Conservation (phyloP, 1,140 invertebrate species). For the Ceratosolen fusciceps region DNA sequence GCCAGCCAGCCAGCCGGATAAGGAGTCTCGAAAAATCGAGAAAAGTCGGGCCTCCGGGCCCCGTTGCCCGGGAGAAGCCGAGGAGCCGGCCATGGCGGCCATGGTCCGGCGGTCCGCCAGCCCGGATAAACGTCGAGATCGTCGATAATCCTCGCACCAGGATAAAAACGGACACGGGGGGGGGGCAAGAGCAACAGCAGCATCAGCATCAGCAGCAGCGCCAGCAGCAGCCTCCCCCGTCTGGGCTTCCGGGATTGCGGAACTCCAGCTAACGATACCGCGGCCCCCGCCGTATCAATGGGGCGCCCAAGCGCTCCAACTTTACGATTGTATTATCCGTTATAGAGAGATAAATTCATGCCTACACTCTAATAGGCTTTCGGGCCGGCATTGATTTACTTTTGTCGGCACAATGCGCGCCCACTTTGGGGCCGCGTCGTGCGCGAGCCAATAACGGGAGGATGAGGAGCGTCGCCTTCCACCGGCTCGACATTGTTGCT, state of each 20-base stretch:
- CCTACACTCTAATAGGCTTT: slow-evolving; percentile 63
- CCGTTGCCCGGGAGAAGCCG: too few relatives aligned
- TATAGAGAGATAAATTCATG: slow-evolving; percentile 65
- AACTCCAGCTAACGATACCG: slow-evolving; percentile 57
- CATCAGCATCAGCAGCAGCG: too few relatives aligned
- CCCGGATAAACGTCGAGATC: slow-evolving; percentile 49
- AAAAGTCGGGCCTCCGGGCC: slow-evolving; percentile 10
- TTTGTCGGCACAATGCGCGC: slow-evolving; percentile 36
- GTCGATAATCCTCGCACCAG: slow-evolving; percentile 52
- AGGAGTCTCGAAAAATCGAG: background rate
- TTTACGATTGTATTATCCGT: slow-evolving; percentile 65
- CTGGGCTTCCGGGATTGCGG: slow-evolving; percentile 58
- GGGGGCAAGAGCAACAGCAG: too few relatives aligned
- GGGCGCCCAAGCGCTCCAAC: slow-evolving; percentile 53
- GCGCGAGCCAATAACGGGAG: slow-evolving; percentile 16
- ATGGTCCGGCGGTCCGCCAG: background rate
- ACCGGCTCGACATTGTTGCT: slow-evolving; percentile 5
- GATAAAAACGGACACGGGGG: slow-evolving; percentile 28
- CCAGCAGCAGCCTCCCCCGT: slow-evolving; percentile 37
- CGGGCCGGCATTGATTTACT: slow-evolving; percentile 52
- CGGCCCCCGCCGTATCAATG: slow-evolving; percentile 57
- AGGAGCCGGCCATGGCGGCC: too few relatives aligned
- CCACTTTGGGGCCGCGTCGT: slow-evolving; percentile 23
- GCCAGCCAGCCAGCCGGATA: too few relatives aligned
- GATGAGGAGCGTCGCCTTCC: background rate